Base-by-base conservation (phyloP, 2,888 invertebrate genomes). In the Drosophila glabriapex region DNA sequence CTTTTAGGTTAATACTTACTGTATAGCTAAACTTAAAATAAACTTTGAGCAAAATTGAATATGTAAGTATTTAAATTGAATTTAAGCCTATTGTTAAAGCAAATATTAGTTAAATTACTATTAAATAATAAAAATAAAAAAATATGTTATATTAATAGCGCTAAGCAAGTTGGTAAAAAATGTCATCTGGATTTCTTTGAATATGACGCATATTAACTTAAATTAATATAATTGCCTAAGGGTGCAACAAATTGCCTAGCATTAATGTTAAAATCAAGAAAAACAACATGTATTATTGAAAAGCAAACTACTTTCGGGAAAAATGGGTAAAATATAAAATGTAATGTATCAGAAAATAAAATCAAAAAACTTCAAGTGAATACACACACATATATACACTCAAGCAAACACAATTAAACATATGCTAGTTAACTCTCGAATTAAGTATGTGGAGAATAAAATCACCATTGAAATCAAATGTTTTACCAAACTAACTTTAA, bases 291-390 rank as follows among this genome's bases (percentile, higher is more conserved):
- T 83, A 80, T 76, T 78, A 90, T 86, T 82, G 78, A 90, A 76
- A 76, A 81, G 80, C 84, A 91, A 88, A 85, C 83, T 87, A 87
- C 83, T 85, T 92, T 92, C 91, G 91, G 92, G 91, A 89, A 84
- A 92, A 88, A 91, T 92, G 91, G 91, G 92, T 91, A 91, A 91
- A 74, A 85, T 68, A 70, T 90, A 86, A 88, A 85, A 46, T 46
- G 46, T 46, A 46, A 46, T 46, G 46, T 85, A 85, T 76, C 56
- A 71, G 77, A 85, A 80, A 33, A 35, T 69, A 66, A 54, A 73
- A 80, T 83, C 9, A 77, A 37, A 39, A 82, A 81, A 28, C 54
- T 58, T 33, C 46, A 68, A 62, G 22, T 43, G 41, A 49, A 54
- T 50, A 50, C 63, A 35, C 0, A 28, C 41, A 58, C 39, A 67